Evolutionary conservation across 2,888 invertebrate genomes (phyloP), one percentile per base, ranked within the genome.

Genomic region (Dendrolimus houi): DNA sequence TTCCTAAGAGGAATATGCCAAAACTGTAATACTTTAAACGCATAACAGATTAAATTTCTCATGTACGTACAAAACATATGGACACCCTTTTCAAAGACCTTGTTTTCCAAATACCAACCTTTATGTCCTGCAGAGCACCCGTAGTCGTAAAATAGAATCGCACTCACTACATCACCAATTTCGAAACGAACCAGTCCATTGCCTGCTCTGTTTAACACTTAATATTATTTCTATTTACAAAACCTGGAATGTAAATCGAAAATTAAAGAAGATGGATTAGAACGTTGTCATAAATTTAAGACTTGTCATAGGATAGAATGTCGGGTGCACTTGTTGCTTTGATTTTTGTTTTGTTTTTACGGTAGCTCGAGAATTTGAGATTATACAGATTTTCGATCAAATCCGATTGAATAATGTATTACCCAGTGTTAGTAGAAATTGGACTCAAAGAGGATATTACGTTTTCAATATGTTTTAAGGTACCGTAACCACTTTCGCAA

Each of bases 101-200:
- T 82, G 79, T 84, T 85, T 81, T 82, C 78, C 76, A 70, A 75
- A 72, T 72, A 68, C 71, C 69, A 68, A 68, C 68, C 66, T 68
- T 76, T 74, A 77, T 73, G 73, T 84, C 86, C 85, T 76, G 85
- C 77, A 66, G 85, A 63, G 85, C 74, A 68, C 62, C 70, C 69
- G 69, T 69, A 78, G 71, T 74, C 74, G 74, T 75, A 80, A 77
- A 79, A 70, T 60, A 62, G 57, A 62, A 59, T 63, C 60, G 62
- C 65, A 64, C 63, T 64, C 63, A 64, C 63, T 58, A 58, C 61
- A 61, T 59, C 59, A 62, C 54, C 57, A 59, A 58, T 63, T 61
- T 60, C 62, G 52, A 55, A 53, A 55, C 58, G 57, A 56, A 14
- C 53, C 47, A 14, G 55, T 66, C 60, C 66, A 68, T 62, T 55